A percentile compares a stretch with the other conserved stretches of the same genome.
Evolutionary conservation across 2,113 vertebrate genomes (phyloP).

Genomic region (Arizona elegans): DNA sequence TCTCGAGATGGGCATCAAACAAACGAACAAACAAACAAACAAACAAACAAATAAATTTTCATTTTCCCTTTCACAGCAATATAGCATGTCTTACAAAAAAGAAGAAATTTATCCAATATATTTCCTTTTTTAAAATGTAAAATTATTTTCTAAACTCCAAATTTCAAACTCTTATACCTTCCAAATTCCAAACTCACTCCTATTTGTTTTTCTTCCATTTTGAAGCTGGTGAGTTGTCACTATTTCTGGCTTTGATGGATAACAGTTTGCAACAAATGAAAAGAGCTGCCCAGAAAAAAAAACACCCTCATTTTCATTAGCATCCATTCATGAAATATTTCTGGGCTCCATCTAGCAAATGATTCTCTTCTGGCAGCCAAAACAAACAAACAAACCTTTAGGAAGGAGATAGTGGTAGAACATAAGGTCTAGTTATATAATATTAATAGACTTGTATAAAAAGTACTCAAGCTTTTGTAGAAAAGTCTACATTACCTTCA

Average conservation of each 20-base stretch:
- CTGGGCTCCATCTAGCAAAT: background rate
- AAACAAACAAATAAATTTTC: background rate
- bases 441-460: background rate
- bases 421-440: background rate
- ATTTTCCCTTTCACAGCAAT: constrained; percentile 14
- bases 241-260: background rate
- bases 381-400: background rate
- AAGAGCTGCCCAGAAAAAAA: background rate
- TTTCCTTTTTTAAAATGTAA: background rate
- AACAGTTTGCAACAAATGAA: background rate
- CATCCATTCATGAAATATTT: background rate
- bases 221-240: background rate
- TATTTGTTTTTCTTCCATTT: background rate
- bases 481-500: background rate
- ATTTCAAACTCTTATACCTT: background rate
- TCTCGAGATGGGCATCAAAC: background rate
- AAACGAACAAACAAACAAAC: background rate
- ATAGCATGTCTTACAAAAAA: constrained; percentile 1
- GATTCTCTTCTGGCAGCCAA: background rate
- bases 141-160: background rate
- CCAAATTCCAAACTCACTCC: background rate
- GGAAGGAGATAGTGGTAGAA: background rate
- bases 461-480: background rate
- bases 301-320: background rate
- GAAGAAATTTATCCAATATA: background rate